A percentile compares a stretch with the other conserved stretches of the same genome.
These are phyloP conservation scores for Galago senegalensis DNA, from an alignment of 2,797 vertebrate species.

Conservation along the genomic window DNA sequence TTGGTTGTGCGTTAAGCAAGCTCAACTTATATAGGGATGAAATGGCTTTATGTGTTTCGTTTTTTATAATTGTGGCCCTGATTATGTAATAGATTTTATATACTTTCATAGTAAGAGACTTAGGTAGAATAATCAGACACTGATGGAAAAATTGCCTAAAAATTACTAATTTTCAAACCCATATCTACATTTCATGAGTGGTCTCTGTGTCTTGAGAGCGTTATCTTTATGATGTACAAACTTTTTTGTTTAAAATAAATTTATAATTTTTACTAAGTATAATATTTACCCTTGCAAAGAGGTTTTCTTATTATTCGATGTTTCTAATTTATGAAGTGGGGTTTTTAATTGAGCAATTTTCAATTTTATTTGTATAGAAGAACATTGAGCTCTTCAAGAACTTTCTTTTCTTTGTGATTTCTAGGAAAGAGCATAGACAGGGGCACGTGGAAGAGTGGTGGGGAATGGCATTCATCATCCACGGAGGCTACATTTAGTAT, in stretches of 20 bases:
- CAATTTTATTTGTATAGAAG: not conserved
- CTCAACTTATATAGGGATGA: not conserved
- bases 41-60: not conserved
- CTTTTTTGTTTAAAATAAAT: not conserved
- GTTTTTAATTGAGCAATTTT: not conserved
- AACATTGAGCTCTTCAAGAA: not conserved
- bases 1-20: not conserved
- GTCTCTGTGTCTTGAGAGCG: not conserved
- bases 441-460: not conserved
- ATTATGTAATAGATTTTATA: not conserved
- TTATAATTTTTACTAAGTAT: not conserved
- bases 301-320: no score
- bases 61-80: not conserved
- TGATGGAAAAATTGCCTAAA: conserved; percentile 28
- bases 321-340: not conserved
- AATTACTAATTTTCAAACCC: conserved; percentile 11
- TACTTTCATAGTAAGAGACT: not conserved
- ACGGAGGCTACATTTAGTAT: conserved; percentile 55
- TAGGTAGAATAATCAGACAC: not conserved
- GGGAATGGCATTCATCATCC: conserved; percentile 50
- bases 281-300: no score
- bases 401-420: not conserved
- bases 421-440: not conserved
- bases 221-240: not conserved
- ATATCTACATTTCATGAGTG: conserved; percentile 4